A percentile compares a stretch with the other conserved stretches of the same genome.
Conservation (phyloP, 2,797 vertebrate genomes). For the Myotis vivesi region DNA sequence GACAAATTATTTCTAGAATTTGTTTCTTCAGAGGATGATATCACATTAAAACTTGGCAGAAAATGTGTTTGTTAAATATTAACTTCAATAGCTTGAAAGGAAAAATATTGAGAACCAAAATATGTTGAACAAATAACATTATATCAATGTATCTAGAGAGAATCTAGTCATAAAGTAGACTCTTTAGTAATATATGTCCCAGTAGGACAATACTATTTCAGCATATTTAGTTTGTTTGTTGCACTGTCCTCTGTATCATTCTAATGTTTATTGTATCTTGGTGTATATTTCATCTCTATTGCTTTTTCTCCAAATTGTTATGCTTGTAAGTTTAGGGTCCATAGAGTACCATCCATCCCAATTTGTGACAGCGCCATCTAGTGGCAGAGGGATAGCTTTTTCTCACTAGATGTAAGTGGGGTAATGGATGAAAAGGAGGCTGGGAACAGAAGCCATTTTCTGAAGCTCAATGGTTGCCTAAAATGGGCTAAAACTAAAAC, state of each 20-base stretch:
- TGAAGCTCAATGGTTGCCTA: background rate
- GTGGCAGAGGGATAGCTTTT: slow-evolving; percentile 52
- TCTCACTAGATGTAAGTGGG: background rate
- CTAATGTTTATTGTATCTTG: slow-evolving; percentile 81
- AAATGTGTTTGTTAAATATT: slow-evolving; percentile 86
- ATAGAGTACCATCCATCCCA: slow-evolving; percentile 50
- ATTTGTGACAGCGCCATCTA: slow-evolving; percentile 61
- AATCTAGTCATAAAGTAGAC: slow-evolving; percentile 76
- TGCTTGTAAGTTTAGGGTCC: slow-evolving; percentile 63
- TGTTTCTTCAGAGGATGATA: slow-evolving; percentile 79
- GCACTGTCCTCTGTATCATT: slow-evolving; percentile 75
- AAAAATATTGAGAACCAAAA: slow-evolving; percentile 83
- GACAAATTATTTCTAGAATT: slow-evolving; percentile 82
- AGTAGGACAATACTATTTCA: slow-evolving; percentile 68
- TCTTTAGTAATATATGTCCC: slow-evolving; percentile 82
- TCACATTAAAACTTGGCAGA: slow-evolving; percentile 80
- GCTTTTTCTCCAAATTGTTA: slow-evolving; percentile 79
- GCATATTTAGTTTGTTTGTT: slow-evolving; percentile 83
- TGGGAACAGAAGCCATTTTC: slow-evolving; percentile 55
- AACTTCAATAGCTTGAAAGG: slow-evolving; percentile 80
- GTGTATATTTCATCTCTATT: slow-evolving; percentile 83
- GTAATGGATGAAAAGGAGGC: background rate
- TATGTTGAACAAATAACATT: slow-evolving; percentile 81
- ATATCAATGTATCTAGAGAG: slow-evolving; percentile 78
- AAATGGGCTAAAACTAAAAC: background rate